Evolutionary conservation across 2,797 vertebrate species (phyloP).

Genomic region (Anolis apletophallus): DNA sequence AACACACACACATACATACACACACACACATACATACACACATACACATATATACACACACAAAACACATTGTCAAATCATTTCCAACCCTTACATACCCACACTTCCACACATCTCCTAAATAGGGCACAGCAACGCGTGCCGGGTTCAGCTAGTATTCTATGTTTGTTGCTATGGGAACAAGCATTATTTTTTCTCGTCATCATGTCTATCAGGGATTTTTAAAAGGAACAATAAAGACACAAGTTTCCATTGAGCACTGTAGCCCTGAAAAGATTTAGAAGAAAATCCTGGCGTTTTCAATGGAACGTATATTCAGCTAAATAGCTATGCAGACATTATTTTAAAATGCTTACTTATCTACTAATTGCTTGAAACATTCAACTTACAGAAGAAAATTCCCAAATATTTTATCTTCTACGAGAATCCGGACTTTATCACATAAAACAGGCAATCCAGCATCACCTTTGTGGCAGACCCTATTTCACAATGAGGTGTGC

Average conservation of each 20-base stretch:
- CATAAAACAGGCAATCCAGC: too few species aligned
- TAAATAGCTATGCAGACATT: not conserved
- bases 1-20: too few species aligned
- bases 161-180: slow-evolving; percentile 40
- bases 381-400: not conserved
- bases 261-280: not conserved
- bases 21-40: too few species aligned
- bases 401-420: not conserved
- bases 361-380: not conserved
- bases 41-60: too few species aligned
- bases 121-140: too few species aligned
- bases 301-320: not conserved
- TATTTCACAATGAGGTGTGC: too few species aligned
- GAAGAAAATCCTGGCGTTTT: not conserved
- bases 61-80: too few species aligned
- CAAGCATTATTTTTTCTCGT: slow-evolving; percentile 34
- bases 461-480: too few species aligned
- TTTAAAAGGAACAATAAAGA: not conserved
- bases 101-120: too few species aligned
- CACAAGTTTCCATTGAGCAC: not conserved
- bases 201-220: not conserved
- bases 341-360: not conserved
- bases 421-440: not conserved
- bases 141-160: too few species aligned
- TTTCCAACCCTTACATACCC: too few species aligned